Base-by-base conservation (phyloP, 2,888 invertebrate species). In the Perithous albicinctus region DNA sequence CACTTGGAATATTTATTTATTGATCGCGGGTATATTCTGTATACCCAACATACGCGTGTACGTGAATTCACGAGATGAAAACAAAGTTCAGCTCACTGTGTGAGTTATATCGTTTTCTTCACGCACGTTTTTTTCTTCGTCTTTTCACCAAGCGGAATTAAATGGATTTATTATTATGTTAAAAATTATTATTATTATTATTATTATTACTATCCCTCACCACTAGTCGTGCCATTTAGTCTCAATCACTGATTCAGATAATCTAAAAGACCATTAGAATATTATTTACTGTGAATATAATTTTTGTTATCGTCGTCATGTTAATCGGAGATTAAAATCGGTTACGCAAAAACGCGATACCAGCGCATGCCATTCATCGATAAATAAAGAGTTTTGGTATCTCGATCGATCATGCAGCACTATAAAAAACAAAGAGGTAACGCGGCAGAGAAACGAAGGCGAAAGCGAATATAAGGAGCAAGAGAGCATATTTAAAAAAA, bases 281-380 rank as follows among this genome's bases (percentile, higher is more conserved):
- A 35, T 15, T 38, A 70, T 56, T 70, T 15, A 41, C 38, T 41
- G 41, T 29, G 6, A 41, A 54, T 59, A 18, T 32, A 59, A 32
- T 15, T 41, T 18, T 56, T 41, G 66, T 59, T 56, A 29, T 46
- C 66, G 41, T 54, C 54, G 46, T 26, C 56, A 15, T 32, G 18
- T n/a, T n/a, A 43, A 18, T 7, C 29, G 29, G 23, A 23, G 66
- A 66, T 46, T 18, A 10, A 2, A 15, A 78, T 78, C 48, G 41
- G 73, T 82, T 51, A 59, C 43, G 64, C 20, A 48, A 80, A 75
- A 73, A 61, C 43, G 26, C 64, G 63, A 80, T 72, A 38, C 41
- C 63, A 80, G 85, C 83, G 85, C 85, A 84, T 86, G 86, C 83
- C 80, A 69, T 77, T 75, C 26, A 59, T 81, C 81, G 75, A 85